Evolutionary conservation across 1,140 invertebrate species (phyloP), one percentile per base, ranked within the genome.

Genomic region (Drosophila pallidifrons): DNA sequence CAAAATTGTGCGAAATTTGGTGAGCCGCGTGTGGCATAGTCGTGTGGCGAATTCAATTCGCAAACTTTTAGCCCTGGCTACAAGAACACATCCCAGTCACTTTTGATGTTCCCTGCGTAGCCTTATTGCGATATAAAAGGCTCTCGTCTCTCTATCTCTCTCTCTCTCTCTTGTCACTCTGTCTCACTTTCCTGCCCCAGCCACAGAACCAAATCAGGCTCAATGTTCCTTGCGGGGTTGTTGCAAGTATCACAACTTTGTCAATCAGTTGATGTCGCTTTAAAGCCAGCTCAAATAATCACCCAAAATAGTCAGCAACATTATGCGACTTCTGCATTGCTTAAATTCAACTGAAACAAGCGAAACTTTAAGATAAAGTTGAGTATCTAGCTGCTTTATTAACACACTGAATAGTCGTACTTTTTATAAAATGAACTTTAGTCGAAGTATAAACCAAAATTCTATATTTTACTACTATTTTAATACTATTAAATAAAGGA

Each of bases 21-120:
- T 90, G 80, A 91, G 86, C 82, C 90, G 90, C 90, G 90, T 90
- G 89, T 87, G 90, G 89, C 81, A 86, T 77, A 87, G 90, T 90
- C 90, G 90, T 91, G 90, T 90, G 90, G 90, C 90, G 86, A 77
- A 91, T 91, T 91, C 90, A 91, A 91, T 91, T 91, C 90, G 82
- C 82, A 91, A 91, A 91, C 75, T 91, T 87, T 91, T 78, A 76
- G 60, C 68, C 67, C 57, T 6, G 8, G 46, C 20, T 10, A 11
- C 47, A 49, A 35, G 30, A 15, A 35, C 51, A 35, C 51, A 54
- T 35, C 51, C 65, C 66, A 73, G 77, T 80, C 82, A 80, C 80
- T 72, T 77, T 82, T 70, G 66, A 79, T 71, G 58, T 75, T 43
- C 35, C 43, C 58, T 47, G 16, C 32, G 15, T 57, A 46, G 45